Base-by-base conservation (phyloP, 2,888 invertebrate species). In the Tromatobia lineatoria region DNA sequence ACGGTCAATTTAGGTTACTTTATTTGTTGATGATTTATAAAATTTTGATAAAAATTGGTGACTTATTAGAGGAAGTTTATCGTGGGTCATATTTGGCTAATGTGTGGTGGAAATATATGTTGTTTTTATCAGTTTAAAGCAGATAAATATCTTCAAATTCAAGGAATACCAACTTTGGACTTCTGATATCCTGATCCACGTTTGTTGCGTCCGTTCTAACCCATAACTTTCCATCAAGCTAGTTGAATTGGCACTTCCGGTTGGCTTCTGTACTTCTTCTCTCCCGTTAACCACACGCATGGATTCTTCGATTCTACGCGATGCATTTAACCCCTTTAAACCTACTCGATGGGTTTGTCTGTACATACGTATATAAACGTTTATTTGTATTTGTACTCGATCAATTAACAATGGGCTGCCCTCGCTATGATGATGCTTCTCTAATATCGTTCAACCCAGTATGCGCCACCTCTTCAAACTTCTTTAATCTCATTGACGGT, bases 371-470 rank as follows among this genome's bases (percentile, higher is more conserved):
- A 8, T 38, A 38, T 38, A 8, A 3, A 38, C 34, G 8, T 38
- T 25, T 38, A 38, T 42, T 6, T 76, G 64, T 45, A 23, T 57
- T 45, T 25, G 34, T 66, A 20, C 54, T 50, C 76, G 81, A 84
- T 67, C 57, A 86, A 81, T 84, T 75, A 78, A 42, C 77, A 64
- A 80, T 73, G 71, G 78, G 66, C 64, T 69, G 77, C 71, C 88
- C 89, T 89, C 88, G 88, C 88, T 86, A 88, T 89, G 88, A 90
- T 92, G 92, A 93, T 92, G 88, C 90, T 92, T 76, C 91, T 93
- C 91, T 92, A 93, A 92, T 92, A 92, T 90, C 91, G 83, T 82
- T 83, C 89, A 88, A 90, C 90, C 90, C 83, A 85, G 88, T 86
- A 80, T 86, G 85, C 83, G 89, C 91, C 88, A 92, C 92, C 92